Conservation (phyloP, 2,888 invertebrate species). For the Synergus itoensis region DNA sequence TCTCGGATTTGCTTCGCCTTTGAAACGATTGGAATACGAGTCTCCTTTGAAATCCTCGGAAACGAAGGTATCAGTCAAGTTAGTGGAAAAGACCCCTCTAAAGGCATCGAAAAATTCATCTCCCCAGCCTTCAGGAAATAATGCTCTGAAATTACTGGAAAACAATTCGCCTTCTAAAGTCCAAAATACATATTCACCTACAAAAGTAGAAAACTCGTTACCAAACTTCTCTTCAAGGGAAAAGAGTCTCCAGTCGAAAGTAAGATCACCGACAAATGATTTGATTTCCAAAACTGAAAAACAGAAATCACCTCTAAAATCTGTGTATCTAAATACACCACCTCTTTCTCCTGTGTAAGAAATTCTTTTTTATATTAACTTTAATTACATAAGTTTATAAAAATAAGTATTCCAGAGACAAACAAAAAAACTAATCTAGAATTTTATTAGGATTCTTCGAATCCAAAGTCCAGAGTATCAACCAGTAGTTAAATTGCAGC, state of each 20-base stretch:
- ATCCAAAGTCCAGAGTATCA: conserved; percentile 17
- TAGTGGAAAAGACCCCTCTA: background rate
- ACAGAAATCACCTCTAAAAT: background rate
- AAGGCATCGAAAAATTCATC: background rate
- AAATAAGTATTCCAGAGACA: no score
- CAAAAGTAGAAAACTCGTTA: background rate
- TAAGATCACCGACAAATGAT: background rate
- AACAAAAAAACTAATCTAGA: background rate
- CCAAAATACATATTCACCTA: background rate
- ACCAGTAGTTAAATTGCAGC: conserved; percentile 5
- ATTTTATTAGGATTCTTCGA: conserved; percentile 2
- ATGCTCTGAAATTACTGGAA: background rate
- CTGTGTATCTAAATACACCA: background rate
- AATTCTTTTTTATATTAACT: background rate
- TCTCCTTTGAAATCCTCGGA: background rate
- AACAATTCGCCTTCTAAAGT: background rate
- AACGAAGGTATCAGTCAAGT: background rate
- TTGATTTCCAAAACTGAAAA: background rate
- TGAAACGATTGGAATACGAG: background rate
- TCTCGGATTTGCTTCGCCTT: background rate
- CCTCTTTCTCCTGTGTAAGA: conserved; percentile 9
- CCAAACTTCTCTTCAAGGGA: background rate
- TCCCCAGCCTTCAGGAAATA: background rate
- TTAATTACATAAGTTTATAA: background rate
- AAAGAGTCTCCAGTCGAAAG: background rate